These are phyloP conservation scores for Galago senegalensis DNA, from an alignment of 2,797 vertebrate species.

Conservation along the genomic window DNA sequence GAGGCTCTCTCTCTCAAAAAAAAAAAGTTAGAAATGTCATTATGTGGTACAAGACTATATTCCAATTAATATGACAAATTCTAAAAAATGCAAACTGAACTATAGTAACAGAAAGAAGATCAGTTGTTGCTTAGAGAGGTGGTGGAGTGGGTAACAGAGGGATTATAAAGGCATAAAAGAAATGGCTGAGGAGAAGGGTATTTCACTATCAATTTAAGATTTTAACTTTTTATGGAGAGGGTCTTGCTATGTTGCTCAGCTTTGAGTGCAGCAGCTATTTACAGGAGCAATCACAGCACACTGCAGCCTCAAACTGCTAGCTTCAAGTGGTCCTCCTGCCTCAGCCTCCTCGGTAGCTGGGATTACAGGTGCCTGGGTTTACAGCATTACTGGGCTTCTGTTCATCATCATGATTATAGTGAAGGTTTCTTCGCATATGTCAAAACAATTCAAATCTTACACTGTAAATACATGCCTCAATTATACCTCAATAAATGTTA, in stretches of 20 bases:
- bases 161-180: background rate
- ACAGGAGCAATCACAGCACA: background rate
- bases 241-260: background rate
- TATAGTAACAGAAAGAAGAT: constrained; percentile 19
- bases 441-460: constrained; percentile 47
- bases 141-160: background rate
- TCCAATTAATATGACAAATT: constrained; percentile 10
- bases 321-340: background rate
- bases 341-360: background rate
- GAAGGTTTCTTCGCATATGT: background rate
- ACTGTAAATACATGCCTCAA: background rate
- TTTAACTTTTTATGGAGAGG: background rate
- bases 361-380: background rate
- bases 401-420: background rate
- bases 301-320: background rate
- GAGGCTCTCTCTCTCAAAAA: too few species aligned
- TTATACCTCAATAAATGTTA: background rate
- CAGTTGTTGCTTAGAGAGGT: background rate
- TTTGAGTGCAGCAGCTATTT: background rate
- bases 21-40: background rate
- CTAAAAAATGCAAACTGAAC: background rate
- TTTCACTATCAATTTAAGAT: background rate
- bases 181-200: background rate
- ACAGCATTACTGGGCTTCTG: background rate
- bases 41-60: background rate